Base-by-base conservation (phyloP, 2,888 invertebrate species). In the Rapana venosa region DNA sequence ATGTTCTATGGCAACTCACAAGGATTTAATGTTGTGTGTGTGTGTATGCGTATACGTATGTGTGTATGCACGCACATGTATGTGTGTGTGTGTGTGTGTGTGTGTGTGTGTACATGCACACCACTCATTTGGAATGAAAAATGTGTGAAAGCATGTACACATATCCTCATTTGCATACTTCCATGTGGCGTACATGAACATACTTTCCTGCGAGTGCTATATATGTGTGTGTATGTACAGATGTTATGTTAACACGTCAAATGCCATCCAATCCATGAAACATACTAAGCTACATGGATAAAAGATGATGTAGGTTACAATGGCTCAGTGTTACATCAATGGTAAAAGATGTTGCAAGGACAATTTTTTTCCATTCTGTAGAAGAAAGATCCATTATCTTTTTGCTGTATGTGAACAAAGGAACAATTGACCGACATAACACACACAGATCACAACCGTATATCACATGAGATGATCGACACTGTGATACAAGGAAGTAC, bases 1-100 rank as follows among this genome's bases (percentile, higher is more conserved):
- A 47, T 47, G 47, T 47, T 47, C 47, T 47, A 47, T 47, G 47
- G 79, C 56, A 85, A 90, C 56, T 87, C 47, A 70, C 83, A 90
- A 32, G 58, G 85, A 90, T n/a, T 47, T 61, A 90, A 30, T 32
- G 17, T 4, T 66, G 66, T 26, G 66, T 66, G 66, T 66, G 66
- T 66, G 66, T 26, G 26, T 66, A 13, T 66, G 66, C 17, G 61
- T 61, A 17, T 61, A 17, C 17, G 61, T 61, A 17, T 61, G 61
- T 61, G 61, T 17, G 61, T 17, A 17, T 17, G 61, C 61, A 17
- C 61, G 61, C 17, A 17, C 61, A 17, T 61, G 61, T 66, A 13
- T 66, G 66, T 66, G 66, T 66, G 66, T 66, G 66, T 66, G 66
- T 66, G 66, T 66, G 66, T 66, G 66, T 66, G 66, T 66, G 66